Evolutionary conservation across 1,140 invertebrate species (phyloP), one percentile per base, ranked within the genome.

Genomic region (Scaptomyza graminum): DNA sequence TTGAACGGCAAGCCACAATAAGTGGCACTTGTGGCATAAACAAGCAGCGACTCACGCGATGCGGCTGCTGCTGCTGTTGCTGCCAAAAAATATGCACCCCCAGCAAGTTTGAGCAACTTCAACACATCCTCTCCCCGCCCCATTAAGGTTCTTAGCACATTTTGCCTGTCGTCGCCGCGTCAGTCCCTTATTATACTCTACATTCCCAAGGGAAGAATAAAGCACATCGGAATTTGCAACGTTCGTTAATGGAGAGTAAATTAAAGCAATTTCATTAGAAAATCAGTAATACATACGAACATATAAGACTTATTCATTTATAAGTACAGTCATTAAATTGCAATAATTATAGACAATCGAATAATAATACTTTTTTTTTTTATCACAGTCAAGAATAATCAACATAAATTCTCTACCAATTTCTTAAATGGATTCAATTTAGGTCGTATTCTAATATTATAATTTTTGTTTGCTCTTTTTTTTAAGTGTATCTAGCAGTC

Each of bases 21-120:
- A 67, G 83, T 77, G 72, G 59, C 74, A 73, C 71, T 76, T 75
- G 68, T 76, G 74, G 72, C 75, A 76, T 64, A 81, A 79, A 81
- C 73, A 72, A 71, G 75, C 47, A 60, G 15, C 59, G 28, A 50
- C 57, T 61, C 65, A 55, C 65, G 56, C 56, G 51, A 56, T 37
- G 18, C 41, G 15, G 15, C 56, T 54, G 13, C 31, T 43, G n/a
- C 57, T 44, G 37, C 3, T 37, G 34, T 9, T 12, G 31, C 56
- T 56, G 64, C 55, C 69, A 74, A 82, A 66, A 52, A 59, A 46
- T 41, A 6, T 37, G 15, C 16, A 18, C 34, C 12, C 56, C 28
- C 22, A 47, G 41, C 25, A 37, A 34, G 6, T n/a, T 1, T 22
- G 11, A 22, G 18, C 18, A 22, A 22, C 18, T 22, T 22, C 18